A percentile compares a stretch with the other conserved stretches of the same genome.
These are phyloP conservation scores for Chesias legatella DNA, from an alignment of 2,888 invertebrate species.

Conservation along the genomic window DNA sequence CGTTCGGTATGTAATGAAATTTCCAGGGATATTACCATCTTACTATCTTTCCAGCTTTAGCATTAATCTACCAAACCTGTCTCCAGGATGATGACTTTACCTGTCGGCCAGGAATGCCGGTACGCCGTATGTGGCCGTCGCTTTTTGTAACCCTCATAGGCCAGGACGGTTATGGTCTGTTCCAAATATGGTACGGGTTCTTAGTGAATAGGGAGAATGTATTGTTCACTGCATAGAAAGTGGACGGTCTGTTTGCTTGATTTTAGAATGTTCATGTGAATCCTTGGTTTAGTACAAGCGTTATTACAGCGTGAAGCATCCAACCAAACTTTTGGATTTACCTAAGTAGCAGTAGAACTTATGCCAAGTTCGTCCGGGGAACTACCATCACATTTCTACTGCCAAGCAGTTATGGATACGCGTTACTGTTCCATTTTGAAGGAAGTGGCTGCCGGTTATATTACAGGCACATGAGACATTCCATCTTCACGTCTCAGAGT, in stretches of 20 bases:
- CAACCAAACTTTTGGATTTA: too few species aligned
- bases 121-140: slow-evolving; percentile 17
- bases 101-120: slow-evolving; percentile 21
- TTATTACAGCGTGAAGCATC: too few species aligned
- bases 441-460: too few species aligned
- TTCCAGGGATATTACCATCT: too few species aligned
- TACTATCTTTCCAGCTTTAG: slow-evolving; percentile 1
- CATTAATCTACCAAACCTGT: slow-evolving; percentile 3
- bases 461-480: too few species aligned
- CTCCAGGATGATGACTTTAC: slow-evolving; percentile 1
- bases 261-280: slow-evolving; percentile 5
- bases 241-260: neutral
- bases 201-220: slow-evolving; percentile 11
- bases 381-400: too few species aligned
- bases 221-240: slow-evolving; percentile 18
- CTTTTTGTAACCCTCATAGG: slow-evolving; percentile 18
- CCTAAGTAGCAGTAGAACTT: too few species aligned
- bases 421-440: too few species aligned
- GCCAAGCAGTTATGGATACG: too few species aligned
- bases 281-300: neutral
- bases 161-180: slow-evolving; percentile 14
- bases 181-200: slow-evolving; percentile 16
- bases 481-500: too few species aligned
- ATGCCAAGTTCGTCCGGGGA: too few species aligned
- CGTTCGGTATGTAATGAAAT: too few species aligned